Conservation (phyloP, 1,140 invertebrate genomes). For the Lysiphlebus fabarum region DNA sequence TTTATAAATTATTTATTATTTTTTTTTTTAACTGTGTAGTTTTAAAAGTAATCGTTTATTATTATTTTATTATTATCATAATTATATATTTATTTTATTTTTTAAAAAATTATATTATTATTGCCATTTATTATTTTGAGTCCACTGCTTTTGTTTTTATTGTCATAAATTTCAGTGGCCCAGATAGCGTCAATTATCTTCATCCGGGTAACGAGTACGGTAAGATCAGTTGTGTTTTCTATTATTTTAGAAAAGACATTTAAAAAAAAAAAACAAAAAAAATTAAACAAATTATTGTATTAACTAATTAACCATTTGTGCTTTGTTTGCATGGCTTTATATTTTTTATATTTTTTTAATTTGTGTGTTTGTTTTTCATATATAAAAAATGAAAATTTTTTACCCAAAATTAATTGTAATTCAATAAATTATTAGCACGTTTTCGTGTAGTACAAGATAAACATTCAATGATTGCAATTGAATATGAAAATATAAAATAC, state of each 20-base stretch:
- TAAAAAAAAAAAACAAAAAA: too few relatives aligned
- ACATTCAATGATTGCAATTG: too few relatives aligned
- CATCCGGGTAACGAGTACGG: slow-evolving; percentile 56
- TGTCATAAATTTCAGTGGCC: slow-evolving; percentile 58
- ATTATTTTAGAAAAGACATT: background rate
- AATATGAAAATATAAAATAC: too few relatives aligned
- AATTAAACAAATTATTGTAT: too few relatives aligned
- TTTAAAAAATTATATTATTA: slow-evolving; percentile 5
- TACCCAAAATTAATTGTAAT: too few relatives aligned
- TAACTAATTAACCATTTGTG: too few relatives aligned
- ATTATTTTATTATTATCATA: slow-evolving; percentile 1
- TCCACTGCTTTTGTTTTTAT: slow-evolving; percentile 47
- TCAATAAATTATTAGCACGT: too few relatives aligned
- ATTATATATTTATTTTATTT: slow-evolving; percentile 10
- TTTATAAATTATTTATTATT: slow-evolving; percentile 7
- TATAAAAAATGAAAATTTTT: too few relatives aligned
- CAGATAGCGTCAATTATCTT: slow-evolving; percentile 56
- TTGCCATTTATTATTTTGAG: slow-evolving; percentile 23
- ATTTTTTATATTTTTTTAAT: too few relatives aligned
- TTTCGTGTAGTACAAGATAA: too few relatives aligned
- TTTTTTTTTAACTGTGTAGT: slow-evolving; percentile 2
- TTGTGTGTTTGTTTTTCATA: too few relatives aligned
- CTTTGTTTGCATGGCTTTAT: too few relatives aligned
- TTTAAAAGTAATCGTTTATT: slow-evolving; percentile 21
- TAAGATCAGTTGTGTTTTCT: slow-evolving; percentile 46